Percentiles rank a stretch among this genome's conserved stretches.
Conservation (phyloP, 2,888 invertebrate species). For the Lasioglossum villosulum region DNA sequence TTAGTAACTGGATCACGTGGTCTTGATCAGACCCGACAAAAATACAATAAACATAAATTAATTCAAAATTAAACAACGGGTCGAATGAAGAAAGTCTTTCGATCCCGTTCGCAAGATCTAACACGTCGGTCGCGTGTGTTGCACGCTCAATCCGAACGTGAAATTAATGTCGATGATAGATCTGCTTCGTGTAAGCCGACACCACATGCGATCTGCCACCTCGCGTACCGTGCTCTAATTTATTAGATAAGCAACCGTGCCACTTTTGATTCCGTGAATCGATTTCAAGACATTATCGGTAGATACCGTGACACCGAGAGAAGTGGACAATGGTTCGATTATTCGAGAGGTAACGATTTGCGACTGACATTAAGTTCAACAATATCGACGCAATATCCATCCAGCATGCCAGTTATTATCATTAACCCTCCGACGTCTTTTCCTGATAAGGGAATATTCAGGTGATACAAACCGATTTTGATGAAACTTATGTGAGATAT, state of each 20-base stretch:
- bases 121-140: background rate
- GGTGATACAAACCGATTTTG: no score
- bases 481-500: no score
- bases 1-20: constrained; percentile 27
- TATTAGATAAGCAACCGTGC: constrained; percentile 73
- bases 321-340: background rate
- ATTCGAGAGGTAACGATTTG: background rate
- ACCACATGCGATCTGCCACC: constrained; percentile 68
- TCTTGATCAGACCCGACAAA: constrained; percentile 19
- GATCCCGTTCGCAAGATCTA: background rate
- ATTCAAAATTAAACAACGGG: background rate
- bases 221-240: constrained; percentile 67
- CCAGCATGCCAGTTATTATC: background rate
- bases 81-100: background rate
- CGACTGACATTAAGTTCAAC: background rate
- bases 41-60: background rate
- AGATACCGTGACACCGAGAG: background rate
- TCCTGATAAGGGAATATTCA: no score
- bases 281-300: background rate
- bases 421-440: background rate
- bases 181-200: constrained; percentile 71
- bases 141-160: constrained; percentile 53
- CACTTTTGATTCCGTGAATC: constrained; percentile 22
- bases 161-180: constrained; percentile 68
- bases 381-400: background rate